These are phyloP conservation scores for Macroglossus sobrinus DNA, from an alignment of 2,113 vertebrate species.

Conservation along the genomic window DNA sequence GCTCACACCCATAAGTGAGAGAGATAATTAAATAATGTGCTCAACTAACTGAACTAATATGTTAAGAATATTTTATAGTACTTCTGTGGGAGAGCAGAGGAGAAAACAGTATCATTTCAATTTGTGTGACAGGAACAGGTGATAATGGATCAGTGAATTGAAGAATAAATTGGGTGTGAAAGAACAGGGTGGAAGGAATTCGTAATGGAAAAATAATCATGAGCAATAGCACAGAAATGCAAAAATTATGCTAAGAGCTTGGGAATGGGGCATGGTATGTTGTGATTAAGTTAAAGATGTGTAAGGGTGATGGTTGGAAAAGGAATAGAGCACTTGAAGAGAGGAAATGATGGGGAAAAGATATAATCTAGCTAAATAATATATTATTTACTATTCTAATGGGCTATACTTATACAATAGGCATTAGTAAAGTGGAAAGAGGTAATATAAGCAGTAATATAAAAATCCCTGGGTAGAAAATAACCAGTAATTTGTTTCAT, in stretches of 20 bases:
- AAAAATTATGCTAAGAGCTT: background rate
- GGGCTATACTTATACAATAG: background rate
- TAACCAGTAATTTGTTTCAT: background rate
- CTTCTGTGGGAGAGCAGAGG: background rate
- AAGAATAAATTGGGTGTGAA: background rate
- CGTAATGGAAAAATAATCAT: background rate
- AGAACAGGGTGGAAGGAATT: background rate
- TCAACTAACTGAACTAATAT: background rate
- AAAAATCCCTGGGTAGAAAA: background rate
- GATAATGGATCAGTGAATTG: background rate
- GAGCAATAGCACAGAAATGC: background rate
- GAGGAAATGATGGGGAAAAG: background rate
- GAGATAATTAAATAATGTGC: background rate
- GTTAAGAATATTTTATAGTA: background rate
- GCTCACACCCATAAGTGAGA: background rate
- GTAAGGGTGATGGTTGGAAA: background rate
- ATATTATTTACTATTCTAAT: background rate
- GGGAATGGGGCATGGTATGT: too few species aligned
- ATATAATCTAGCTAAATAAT: background rate
- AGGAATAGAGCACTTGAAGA: background rate
- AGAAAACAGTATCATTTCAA: background rate
- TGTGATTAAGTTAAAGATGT: background rate
- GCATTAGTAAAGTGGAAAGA: background rate
- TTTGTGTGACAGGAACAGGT: background rate
- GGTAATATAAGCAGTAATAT: background rate